phyloP scores from a whole-genome alignment of 2,888 invertebrate genomes.

The Diaperis boleti region DNA sequence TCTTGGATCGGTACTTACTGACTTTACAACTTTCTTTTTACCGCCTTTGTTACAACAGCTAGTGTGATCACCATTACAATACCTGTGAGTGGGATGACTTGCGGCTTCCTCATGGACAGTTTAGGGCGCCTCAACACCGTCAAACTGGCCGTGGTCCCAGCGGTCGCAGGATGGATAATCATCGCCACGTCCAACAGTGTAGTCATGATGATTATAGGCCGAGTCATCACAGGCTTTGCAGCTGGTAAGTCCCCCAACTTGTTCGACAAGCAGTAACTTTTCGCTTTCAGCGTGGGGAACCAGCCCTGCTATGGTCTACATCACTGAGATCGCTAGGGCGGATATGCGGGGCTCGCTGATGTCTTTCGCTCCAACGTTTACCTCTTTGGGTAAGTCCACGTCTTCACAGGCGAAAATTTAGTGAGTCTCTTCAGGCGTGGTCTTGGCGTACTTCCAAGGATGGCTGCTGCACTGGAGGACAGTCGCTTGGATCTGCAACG shows the following conservation, averaged over 20 bases:
- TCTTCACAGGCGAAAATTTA: too few relatives aligned
- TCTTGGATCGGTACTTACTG: conserved; percentile 69
- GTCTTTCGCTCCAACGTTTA: conserved; percentile 69
- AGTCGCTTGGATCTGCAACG: conserved; percentile 69
- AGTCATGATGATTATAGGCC: conserved; percentile 67
- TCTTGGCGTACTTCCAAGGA: conserved; percentile 68
- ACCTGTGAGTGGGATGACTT: conserved; percentile 67
- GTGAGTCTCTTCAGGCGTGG: conserved; percentile 70
- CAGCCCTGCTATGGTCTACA: conserved; percentile 71
- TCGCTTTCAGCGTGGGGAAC: conserved; percentile 65
- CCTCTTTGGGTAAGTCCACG: conserved; percentile 68
- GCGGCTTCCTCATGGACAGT: conserved; percentile 68
- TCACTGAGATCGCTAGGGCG: conserved; percentile 70
- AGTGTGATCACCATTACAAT: conserved; percentile 70
- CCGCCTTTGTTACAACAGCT: conserved; percentile 69
- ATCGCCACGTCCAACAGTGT: conserved; percentile 67
- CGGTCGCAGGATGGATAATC: conserved; percentile 67
- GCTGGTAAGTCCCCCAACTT: conserved; percentile 59
- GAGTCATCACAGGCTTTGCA: conserved; percentile 68
- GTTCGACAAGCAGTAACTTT: background rate
- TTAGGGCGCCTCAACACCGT: conserved; percentile 68
- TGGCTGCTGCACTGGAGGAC: conserved; percentile 68
- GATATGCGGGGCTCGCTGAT: conserved; percentile 70
- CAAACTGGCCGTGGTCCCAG: conserved; percentile 68
- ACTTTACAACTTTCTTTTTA: conserved; percentile 47